These are phyloP conservation scores for Buphagus erythrorhynchus DNA, from an alignment of 2,797 vertebrate genomes.

Conservation along the genomic window DNA sequence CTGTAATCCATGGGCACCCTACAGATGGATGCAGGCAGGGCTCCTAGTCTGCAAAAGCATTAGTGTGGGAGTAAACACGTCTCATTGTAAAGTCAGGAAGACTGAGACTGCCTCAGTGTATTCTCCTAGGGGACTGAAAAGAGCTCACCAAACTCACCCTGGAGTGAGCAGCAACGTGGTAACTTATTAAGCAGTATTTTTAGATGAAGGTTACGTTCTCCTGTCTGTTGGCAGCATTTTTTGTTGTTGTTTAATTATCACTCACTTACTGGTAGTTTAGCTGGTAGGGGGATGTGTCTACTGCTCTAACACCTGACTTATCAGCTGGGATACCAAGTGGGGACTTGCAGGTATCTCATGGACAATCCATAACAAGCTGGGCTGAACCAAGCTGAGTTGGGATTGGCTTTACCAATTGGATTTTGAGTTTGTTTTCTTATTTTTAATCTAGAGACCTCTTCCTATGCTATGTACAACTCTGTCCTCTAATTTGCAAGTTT, in stretches of 20 bases:
- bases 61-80: not conserved
- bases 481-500: not conserved
- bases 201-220: not conserved
- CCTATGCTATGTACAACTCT: not conserved
- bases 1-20: not conserved
- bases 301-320: fast-evolving
- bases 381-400: not conserved
- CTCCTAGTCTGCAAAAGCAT: not conserved
- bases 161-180: not conserved
- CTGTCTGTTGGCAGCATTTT: not conserved
- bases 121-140: not conserved
- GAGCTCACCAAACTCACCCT: not conserved
- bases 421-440: not conserved
- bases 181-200: not conserved
- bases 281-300: not conserved
- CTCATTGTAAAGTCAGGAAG: not conserved
- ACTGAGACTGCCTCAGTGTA: not conserved
- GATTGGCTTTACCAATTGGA: not conserved
- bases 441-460: not conserved
- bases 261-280: not conserved
- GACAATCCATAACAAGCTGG: not conserved
- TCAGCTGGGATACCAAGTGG: not conserved
- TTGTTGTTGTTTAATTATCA: not conserved
- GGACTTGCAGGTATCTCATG: not conserved
- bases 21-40: not conserved